These are phyloP conservation scores for Spodoptera litura DNA, from an alignment of 1,140 invertebrate genomes.

Conservation along the genomic window DNA sequence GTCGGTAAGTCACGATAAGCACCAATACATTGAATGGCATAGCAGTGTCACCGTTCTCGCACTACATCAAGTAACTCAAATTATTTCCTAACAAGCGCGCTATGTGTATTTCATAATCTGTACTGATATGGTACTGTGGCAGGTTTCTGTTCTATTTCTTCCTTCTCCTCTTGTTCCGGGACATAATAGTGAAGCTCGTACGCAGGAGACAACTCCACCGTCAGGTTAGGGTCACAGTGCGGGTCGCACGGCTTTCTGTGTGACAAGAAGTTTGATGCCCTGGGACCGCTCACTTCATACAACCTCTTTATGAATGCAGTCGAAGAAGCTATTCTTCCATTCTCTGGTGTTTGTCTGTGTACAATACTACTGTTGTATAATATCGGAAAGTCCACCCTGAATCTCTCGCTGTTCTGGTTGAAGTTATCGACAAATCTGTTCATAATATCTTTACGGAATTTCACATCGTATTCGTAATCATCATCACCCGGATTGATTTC, in stretches of 20 bases:
- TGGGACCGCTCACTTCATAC: conserved; percentile 47
- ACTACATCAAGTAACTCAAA: neutral
- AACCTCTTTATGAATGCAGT: conserved; percentile 67
- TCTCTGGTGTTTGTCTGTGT: conserved; percentile 53
- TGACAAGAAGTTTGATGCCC: conserved; percentile 19
- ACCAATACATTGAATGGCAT: conserved; percentile 8
- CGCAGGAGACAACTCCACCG: conserved; percentile 73
- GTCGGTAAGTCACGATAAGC: conserved; percentile 6
- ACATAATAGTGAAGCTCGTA: conserved; percentile 81
- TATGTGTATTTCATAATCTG: conserved; percentile 37
- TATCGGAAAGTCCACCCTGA: conserved; percentile 73
- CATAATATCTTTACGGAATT: conserved; percentile 74
- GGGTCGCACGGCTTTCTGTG: conserved; percentile 57
- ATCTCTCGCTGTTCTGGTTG: conserved; percentile 73
- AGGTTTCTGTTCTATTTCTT: conserved; percentile 59
- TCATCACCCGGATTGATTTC: conserved; percentile 50
- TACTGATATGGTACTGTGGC: conserved; percentile 57
- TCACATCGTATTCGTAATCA: conserved; percentile 71
- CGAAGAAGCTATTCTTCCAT: conserved; percentile 68
- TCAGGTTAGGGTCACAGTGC: conserved; percentile 65
- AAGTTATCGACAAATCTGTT: conserved; percentile 78
- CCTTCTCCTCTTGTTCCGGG: conserved; percentile 75
- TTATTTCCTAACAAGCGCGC: neutral
- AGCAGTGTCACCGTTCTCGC: neutral
- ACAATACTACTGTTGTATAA: conserved; percentile 75